Conservation (phyloP, 64 coral and sea anemone species). For the Montipora capricornis region DNA sequence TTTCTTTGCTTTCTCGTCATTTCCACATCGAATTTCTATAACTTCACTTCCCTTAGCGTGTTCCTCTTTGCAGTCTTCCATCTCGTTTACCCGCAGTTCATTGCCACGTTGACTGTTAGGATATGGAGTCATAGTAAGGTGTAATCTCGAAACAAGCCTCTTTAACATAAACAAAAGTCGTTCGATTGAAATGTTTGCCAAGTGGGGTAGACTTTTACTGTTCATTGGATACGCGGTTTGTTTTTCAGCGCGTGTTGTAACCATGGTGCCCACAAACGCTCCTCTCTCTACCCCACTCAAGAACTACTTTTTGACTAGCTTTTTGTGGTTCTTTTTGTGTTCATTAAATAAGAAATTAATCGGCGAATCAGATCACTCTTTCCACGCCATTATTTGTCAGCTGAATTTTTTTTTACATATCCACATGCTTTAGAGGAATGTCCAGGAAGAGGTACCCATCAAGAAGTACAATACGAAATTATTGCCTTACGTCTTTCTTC, state of each 20-base stretch:
- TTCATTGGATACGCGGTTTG: background rate
- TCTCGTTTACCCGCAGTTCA: slow-evolving; percentile 12
- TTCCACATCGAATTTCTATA: slow-evolving; percentile 18
- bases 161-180: background rate
- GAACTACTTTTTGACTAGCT: background rate
- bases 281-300: background rate
- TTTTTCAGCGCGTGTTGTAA: background rate
- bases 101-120: background rate
- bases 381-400: no score
- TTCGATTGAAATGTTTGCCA: no score
- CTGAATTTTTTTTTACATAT: no score
- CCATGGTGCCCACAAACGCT: background rate
- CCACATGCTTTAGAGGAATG: no score
- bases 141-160: background rate
- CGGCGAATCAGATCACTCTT: no score
- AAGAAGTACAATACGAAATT: no score
- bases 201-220: no score
- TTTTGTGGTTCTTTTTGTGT: no score
- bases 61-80: slow-evolving; percentile 31
- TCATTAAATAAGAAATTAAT: background rate
- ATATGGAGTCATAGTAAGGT: slow-evolving; percentile 20
- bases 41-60: slow-evolving; percentile 50
- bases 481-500: background rate
- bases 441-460: no score
- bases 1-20: slow-evolving; percentile 26